Evolutionary conservation across 2,888 invertebrate species (phyloP), one percentile per base, ranked within the genome.

Genomic region (Cerceris rybyensis): DNA sequence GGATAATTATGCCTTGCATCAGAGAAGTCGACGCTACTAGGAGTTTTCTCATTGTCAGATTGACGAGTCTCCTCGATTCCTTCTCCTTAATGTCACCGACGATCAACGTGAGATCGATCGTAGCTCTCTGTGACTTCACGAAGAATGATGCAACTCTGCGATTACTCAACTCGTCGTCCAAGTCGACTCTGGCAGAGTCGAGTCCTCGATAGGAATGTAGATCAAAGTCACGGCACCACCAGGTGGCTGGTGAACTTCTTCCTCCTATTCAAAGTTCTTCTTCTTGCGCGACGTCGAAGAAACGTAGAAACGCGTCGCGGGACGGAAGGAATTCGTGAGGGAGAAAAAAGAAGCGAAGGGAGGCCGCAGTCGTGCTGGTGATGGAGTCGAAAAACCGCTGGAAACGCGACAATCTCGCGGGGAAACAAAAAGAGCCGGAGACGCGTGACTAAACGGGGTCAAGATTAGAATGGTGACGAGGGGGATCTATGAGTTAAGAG

Each of bases 401-500:
- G 67, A 61, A 70, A 75, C 60, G 54, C 52, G 68, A 78, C 42
- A 43, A 59, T 68, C 43, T 54, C 41, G 55, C 28, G 28, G 28
- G 28, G 28, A 28, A 28, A 28, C 28, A 7, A 81, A 79, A 76
- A 59, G 73, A 63, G 28, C 28, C 28, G 28, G 28, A 28, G 28
- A 74, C 64, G 85, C 80, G 86, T 87, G 80, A 87, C 88, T 78
- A 86, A 88, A 82, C 46, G 72, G 74, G 85, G 88, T 87, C 85
- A 85, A 84, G 84, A 82, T 71, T 82, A 79, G 69, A 73, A 78
- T 75, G 64, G 71, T 70, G 46, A 39, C 17, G 70, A 66, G 13
- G 28, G 28, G 28, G 28, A 28, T 28, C 28, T 28, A 28, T 28
- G 28, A 28, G 28, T 28, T 28, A 28, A 28, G 28, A 28, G 28